Conservation (phyloP, 2,888 invertebrate genomes). For the Atethmia centrago region DNA sequence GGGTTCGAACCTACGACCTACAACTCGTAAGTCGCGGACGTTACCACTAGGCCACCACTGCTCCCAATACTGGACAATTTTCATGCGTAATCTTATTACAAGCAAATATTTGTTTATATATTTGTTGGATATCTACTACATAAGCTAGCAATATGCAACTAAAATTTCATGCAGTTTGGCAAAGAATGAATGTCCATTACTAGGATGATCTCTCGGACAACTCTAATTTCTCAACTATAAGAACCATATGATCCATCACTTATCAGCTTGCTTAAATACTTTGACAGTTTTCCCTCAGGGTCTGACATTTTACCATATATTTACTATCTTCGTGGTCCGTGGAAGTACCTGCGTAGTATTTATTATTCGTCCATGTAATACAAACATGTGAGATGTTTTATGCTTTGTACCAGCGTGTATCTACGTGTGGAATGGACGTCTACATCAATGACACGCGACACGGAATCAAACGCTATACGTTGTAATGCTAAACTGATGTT, state of each 20-base stretch:
- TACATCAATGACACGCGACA: constrained; percentile 75
- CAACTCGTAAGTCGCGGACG: no score
- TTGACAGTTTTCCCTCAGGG: background rate
- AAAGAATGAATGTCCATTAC: background rate
- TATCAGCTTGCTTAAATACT: background rate
- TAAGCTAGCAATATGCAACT: background rate
- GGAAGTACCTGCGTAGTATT: constrained; percentile 12
- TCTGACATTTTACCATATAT: no score
- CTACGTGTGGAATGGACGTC: constrained; percentile 68
- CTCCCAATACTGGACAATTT: no score
- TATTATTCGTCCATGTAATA: constrained; percentile 44
- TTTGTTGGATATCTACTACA: background rate
- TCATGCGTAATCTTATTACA: background rate
- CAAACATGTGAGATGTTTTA: constrained; percentile 59
- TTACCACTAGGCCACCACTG: no score
- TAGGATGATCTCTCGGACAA: background rate
- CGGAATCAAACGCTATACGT: constrained; percentile 62
- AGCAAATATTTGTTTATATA: background rate
- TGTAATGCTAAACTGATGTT: constrained; percentile 41
- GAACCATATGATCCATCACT: no score
- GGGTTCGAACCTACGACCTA: no score
- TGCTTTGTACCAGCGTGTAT: constrained; percentile 44
- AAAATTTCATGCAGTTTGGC: background rate
- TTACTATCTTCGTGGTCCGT: background rate
- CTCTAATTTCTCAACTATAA: background rate